These are phyloP conservation scores for Drosophila ficusphila DNA, from an alignment of 1,140 invertebrate genomes.

Conservation along the genomic window DNA sequence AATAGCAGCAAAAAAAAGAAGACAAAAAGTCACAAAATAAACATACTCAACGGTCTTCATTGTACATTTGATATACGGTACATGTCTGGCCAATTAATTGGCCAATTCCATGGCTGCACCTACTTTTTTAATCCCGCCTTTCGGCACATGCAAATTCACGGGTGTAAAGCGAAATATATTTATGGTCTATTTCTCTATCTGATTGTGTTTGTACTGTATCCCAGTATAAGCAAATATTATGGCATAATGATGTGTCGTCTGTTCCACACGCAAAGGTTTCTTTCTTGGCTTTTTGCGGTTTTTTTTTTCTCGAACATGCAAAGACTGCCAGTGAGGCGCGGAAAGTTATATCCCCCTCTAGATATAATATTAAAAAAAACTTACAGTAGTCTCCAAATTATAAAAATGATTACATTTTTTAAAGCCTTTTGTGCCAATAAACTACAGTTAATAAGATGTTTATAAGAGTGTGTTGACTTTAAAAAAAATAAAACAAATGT, in stretches of 20 bases:
- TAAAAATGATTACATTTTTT: neutral
- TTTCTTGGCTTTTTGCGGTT: slow-evolving; percentile 30
- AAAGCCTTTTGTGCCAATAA: neutral
- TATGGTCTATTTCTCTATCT: slow-evolving; percentile 50
- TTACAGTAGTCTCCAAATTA: neutral
- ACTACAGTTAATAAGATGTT: neutral
- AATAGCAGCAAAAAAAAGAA: neutral
- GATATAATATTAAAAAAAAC: neutral
- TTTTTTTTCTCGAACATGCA: slow-evolving; percentile 36
- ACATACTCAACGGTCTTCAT: slow-evolving; percentile 20
- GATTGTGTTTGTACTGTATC: neutral
- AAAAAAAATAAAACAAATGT: neutral
- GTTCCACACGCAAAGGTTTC: slow-evolving; percentile 48
- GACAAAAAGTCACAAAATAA: slow-evolving; percentile 4
- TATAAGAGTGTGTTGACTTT: neutral
- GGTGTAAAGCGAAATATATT: slow-evolving; percentile 16
- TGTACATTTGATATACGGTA: slow-evolving; percentile 12
- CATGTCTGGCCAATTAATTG: slow-evolving; percentile 33
- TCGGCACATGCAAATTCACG: slow-evolving; percentile 47
- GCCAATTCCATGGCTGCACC: slow-evolving; percentile 40
- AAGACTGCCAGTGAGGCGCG: slow-evolving; percentile 18
- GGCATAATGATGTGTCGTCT: slow-evolving; percentile 28
- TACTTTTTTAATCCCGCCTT: slow-evolving; percentile 35
- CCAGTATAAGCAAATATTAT: slow-evolving; percentile 26
- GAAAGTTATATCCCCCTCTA: slow-evolving; percentile 1